A percentile compares a stretch with the other conserved stretches of the same genome.
phyloP scores from a whole-genome alignment of 2,797 vertebrate species.

The Nyctibius grandis region DNA sequence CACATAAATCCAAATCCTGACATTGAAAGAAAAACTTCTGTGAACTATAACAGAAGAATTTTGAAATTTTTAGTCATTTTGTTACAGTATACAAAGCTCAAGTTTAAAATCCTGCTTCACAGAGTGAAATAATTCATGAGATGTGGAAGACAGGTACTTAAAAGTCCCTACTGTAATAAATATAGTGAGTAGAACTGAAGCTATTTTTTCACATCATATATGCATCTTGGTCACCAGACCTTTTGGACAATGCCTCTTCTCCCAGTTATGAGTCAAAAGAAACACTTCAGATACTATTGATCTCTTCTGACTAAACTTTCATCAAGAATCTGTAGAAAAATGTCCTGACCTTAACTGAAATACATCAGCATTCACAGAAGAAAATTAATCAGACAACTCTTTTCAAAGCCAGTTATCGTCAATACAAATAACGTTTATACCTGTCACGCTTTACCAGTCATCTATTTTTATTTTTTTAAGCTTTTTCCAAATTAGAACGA shows the following conservation, averaged over 20 bases:
- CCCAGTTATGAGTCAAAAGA: neutral
- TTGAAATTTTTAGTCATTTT: neutral
- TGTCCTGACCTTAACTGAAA: neutral
- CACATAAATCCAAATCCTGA: neutral
- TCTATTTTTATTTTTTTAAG: neutral
- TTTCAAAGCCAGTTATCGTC: neutral
- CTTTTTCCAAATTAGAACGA: neutral
- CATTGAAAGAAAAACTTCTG: neutral
- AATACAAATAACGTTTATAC: neutral
- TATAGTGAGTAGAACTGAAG: neutral
- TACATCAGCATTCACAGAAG: neutral
- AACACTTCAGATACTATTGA: neutral
- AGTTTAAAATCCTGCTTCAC: neutral
- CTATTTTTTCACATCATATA: neutral
- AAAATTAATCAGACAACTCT: neutral
- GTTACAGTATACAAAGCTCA: neutral
- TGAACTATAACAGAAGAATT: neutral
- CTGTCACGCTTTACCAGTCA: neutral
- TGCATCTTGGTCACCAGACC: neutral
- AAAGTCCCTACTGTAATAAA: neutral
- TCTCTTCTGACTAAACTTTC: neutral
- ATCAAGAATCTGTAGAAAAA: neutral
- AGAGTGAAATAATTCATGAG: neutral
- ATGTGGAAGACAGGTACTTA: neutral
- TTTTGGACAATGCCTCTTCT: neutral